These are phyloP conservation scores for Drosophila phalerata DNA, from an alignment of 2,888 invertebrate species.

Conservation along the genomic window DNA sequence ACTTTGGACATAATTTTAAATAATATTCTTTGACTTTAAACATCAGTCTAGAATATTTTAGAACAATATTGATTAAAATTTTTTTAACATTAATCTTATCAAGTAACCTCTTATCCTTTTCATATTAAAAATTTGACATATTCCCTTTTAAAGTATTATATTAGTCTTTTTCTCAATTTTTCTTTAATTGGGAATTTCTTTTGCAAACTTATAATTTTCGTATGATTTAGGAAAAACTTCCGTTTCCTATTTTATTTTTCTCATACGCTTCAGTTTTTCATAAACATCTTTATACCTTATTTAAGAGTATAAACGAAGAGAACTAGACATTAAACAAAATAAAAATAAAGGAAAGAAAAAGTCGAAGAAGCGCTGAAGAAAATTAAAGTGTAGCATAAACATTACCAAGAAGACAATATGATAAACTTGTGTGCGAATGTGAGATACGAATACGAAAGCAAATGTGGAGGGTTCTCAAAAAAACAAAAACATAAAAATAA, in stretches of 20 bases:
- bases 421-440: conserved; percentile 51
- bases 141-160: too few relatives aligned
- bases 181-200: not conserved
- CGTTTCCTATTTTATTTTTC: not conserved
- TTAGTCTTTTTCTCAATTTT: not conserved
- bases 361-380: conserved; percentile 7
- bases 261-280: not conserved
- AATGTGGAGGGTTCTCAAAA: conserved; percentile 20
- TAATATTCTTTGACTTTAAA: not conserved
- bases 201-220: not conserved
- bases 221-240: not conserved
- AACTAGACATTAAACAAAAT: conserved; percentile 56
- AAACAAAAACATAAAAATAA: conserved; percentile 57
- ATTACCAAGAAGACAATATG: conserved; percentile 58
- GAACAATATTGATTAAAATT: not conserved
- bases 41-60: not conserved
- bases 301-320: conserved; percentile 36
- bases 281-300: not conserved
- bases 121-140: not conserved
- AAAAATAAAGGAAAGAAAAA: conserved; percentile 23
- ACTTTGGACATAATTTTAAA: not conserved
- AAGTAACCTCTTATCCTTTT: not conserved
- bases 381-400: conserved; percentile 25
- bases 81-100: too few relatives aligned
- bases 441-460: conserved; percentile 23